Conservation (phyloP, 2,888 invertebrate species). For the Omphaloscelis lunosa region DNA sequence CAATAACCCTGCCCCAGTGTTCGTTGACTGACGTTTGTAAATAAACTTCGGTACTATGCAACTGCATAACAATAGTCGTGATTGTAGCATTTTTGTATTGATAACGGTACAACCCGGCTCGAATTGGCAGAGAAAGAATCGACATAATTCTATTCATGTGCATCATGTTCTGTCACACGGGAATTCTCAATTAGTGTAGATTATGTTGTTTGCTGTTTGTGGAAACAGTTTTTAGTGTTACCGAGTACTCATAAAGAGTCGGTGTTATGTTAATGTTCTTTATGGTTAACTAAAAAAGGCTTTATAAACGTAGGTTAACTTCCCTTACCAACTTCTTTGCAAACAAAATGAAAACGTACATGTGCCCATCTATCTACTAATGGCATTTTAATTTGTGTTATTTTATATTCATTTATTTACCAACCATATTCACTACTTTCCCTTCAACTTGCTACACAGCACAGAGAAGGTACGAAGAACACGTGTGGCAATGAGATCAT, state of each 20-base stretch:
- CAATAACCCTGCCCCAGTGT: slow-evolving; percentile 78
- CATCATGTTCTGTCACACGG: slow-evolving; percentile 50
- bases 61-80: slow-evolving; percentile 68
- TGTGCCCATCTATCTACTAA: slow-evolving; percentile 8
- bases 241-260: slow-evolving; percentile 40
- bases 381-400: slow-evolving; percentile 21
- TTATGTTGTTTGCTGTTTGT: slow-evolving; percentile 29
- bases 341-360: not conserved
- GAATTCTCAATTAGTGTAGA: slow-evolving; percentile 47
- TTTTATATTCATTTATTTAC: slow-evolving; percentile 9
- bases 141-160: slow-evolving; percentile 42
- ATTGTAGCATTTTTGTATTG: slow-evolving; percentile 63
- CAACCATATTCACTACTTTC: slow-evolving; percentile 22
- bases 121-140: slow-evolving; percentile 59
- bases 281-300: slow-evolving; percentile 18
- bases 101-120: slow-evolving; percentile 62
- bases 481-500: slow-evolving; percentile 79
- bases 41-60: slow-evolving; percentile 73
- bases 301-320: slow-evolving; percentile 16
- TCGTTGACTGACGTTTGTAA: slow-evolving; percentile 76
- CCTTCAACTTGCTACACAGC: slow-evolving; percentile 14
- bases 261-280: slow-evolving; percentile 32
- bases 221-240: slow-evolving; percentile 19
- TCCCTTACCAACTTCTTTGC: not conserved
- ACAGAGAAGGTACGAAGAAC: slow-evolving; percentile 66